A percentile compares a stretch with the other conserved stretches of the same genome.
Evolutionary conservation across 2,888 invertebrate species (phyloP).

Genomic region (Tenthredo notha): DNA sequence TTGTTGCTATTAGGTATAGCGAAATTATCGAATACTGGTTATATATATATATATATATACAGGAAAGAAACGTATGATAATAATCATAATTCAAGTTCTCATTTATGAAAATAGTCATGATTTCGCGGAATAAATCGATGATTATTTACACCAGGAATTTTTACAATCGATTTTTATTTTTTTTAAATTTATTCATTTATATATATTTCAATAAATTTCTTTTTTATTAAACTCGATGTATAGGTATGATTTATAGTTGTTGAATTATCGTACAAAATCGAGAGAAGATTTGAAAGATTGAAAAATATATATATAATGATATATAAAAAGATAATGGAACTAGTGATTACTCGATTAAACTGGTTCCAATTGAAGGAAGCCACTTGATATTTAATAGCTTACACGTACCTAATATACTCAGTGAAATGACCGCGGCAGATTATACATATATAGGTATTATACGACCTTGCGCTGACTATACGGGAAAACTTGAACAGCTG

Average conservation of each 20-base stretch:
- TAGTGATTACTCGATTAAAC: constrained; percentile 28
- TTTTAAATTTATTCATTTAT: too few species aligned
- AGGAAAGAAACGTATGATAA: neutral
- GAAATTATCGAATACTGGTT: neutral
- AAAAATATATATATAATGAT: neutral
- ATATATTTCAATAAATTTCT: neutral
- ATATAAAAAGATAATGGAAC: neutral
- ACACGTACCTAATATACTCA: neutral
- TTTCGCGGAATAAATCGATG: neutral
- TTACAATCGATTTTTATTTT: neutral
- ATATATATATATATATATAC: neutral
- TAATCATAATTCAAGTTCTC: neutral
- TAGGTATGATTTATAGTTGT: neutral
- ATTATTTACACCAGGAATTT: neutral
- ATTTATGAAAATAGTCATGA: neutral
- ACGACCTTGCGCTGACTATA: neutral
- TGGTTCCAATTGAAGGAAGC: constrained; percentile 41
- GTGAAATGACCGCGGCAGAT: neutral
- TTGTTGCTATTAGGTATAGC: neutral
- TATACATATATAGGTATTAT: neutral
- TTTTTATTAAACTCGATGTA: neutral
- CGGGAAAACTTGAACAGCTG: constrained; percentile 15
- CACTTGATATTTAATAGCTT: constrained; percentile 14
- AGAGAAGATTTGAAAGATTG: neutral
- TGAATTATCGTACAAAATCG: neutral